A percentile compares a stretch with the other conserved stretches of the same genome.
These are phyloP conservation scores for Pelmatolapia mariae DNA, from an alignment of 2,113 vertebrate species.

Conservation along the genomic window DNA sequence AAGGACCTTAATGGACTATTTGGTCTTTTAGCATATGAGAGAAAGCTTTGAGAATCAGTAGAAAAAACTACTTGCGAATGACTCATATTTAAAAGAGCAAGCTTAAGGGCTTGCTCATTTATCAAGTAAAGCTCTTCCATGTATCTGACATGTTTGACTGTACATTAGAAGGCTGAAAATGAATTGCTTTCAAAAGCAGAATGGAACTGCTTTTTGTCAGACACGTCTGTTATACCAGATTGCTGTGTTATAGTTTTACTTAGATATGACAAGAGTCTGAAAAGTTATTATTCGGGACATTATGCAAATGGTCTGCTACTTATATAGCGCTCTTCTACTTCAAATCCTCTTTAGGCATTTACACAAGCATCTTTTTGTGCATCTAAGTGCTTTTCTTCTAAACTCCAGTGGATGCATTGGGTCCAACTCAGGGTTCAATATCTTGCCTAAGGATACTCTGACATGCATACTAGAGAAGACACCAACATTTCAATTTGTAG, in stretches of 20 bases:
- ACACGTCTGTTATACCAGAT: not conserved
- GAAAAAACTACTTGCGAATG: not conserved
- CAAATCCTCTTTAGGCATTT: not conserved
- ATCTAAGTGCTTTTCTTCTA: not conserved
- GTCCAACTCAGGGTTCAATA: not conserved
- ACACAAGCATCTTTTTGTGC: not conserved
- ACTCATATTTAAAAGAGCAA: not conserved
- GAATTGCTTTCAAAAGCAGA: not conserved
- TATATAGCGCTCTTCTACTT: not conserved
- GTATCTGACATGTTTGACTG: not conserved
- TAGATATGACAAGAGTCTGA: not conserved
- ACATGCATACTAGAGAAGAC: not conserved
- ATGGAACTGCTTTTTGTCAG: not conserved
- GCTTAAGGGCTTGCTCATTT: not conserved
- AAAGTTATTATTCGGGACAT: fast-evolving
- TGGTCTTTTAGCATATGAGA: not conserved
- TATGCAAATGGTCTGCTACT: not conserved
- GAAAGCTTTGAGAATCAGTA: not conserved
- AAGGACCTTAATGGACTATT: not conserved
- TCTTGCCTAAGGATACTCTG: not conserved
- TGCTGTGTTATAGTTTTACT: not conserved
- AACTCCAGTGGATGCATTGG: not conserved
- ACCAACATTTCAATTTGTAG: not conserved
- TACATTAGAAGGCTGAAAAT: not conserved
- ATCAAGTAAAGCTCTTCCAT: not conserved